Conservation (phyloP, 2,888 invertebrate species). For the Orchesellides sinensis region DNA sequence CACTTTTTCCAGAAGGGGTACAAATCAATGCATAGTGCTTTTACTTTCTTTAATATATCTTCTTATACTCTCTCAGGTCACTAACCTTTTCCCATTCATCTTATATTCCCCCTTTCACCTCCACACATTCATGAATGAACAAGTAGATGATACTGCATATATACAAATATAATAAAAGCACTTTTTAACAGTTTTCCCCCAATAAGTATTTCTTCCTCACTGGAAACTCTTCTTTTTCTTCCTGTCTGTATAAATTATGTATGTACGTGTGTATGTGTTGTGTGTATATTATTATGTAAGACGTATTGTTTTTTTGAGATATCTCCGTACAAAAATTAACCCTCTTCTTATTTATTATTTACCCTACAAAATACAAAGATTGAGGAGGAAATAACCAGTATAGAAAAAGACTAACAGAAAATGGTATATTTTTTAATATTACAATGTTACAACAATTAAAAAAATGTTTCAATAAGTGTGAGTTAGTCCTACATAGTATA, state of each 20-base stretch:
- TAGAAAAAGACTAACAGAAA: conserved; percentile 15
- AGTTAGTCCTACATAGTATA: conserved; percentile 18
- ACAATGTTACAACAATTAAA: conserved; percentile 57
- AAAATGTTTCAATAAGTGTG: conserved; percentile 29
- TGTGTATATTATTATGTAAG: conserved; percentile 2
- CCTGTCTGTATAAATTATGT: conserved; percentile 3
- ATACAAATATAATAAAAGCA: conserved; percentile 41
- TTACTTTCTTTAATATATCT: neutral
- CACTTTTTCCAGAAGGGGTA: neutral
- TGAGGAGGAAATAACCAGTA: no score
- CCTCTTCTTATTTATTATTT: no score
- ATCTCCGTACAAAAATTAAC: conserved; percentile 40
- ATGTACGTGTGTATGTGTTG: conserved; percentile 22
- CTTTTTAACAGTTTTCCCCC: no score
- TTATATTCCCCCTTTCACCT: neutral
- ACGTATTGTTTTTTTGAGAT: neutral
- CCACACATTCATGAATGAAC: neutral
- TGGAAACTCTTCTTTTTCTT: conserved; percentile 3
- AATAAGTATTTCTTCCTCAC: no score
- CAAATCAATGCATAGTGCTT: neutral
- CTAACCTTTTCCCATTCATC: neutral
- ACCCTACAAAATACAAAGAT: conserved; percentile 49
- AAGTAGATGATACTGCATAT: no score
- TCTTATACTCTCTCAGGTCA: neutral
- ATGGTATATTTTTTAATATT: conserved; percentile 25